Evolutionary conservation across 64 coral and sea anemone genomes (phyloP).

Genomic region (Pachyseris speciosa): DNA sequence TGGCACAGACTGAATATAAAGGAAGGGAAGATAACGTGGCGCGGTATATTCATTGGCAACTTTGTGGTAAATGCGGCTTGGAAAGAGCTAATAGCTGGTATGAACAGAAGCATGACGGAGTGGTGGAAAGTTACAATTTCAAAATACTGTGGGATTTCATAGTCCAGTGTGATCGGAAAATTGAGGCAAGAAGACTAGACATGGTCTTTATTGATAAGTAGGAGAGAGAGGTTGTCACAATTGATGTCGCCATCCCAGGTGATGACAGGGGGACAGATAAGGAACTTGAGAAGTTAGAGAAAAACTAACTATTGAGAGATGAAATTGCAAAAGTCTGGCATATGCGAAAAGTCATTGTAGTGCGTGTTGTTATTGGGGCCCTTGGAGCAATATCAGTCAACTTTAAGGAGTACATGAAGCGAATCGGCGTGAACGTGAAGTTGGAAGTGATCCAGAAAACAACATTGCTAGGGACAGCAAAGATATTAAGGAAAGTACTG

Average conservation of each 20-base stretch:
- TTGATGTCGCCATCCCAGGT: constrained; percentile 39
- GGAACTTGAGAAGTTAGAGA: constrained; percentile 55
- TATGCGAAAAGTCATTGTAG: constrained; percentile 46
- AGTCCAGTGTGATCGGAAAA: constrained; percentile 32
- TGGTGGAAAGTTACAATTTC: constrained; percentile 36
- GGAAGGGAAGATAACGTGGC: constrained; percentile 48
- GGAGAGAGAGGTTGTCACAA: constrained; percentile 25
- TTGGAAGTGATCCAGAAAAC: constrained; percentile 55
- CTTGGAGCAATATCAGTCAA: constrained; percentile 26
- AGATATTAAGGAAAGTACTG: constrained; percentile 62
- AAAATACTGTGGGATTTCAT: constrained; percentile 73
- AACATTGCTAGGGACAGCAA: constrained; percentile 57
- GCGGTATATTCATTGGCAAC: constrained; percentile 28
- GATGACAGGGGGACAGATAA: constrained; percentile 62
- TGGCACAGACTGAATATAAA: constrained; percentile 65
- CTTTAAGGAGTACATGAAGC: constrained; percentile 58
- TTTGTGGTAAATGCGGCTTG: constrained; percentile 62
- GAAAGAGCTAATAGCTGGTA: constrained; percentile 71
- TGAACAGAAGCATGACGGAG: constrained; percentile 53
- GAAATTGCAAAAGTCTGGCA: constrained; percentile 59
- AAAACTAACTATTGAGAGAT: constrained; percentile 55
- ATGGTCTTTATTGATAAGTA: not conserved
- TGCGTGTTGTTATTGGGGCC: not conserved
- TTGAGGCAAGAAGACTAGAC: not conserved
- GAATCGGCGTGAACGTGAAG: constrained; percentile 47